A percentile compares a stretch with the other conserved stretches of the same genome.
Evolutionary conservation across 2,888 invertebrate genomes (phyloP).

Genomic region (Eristalis tenax): DNA sequence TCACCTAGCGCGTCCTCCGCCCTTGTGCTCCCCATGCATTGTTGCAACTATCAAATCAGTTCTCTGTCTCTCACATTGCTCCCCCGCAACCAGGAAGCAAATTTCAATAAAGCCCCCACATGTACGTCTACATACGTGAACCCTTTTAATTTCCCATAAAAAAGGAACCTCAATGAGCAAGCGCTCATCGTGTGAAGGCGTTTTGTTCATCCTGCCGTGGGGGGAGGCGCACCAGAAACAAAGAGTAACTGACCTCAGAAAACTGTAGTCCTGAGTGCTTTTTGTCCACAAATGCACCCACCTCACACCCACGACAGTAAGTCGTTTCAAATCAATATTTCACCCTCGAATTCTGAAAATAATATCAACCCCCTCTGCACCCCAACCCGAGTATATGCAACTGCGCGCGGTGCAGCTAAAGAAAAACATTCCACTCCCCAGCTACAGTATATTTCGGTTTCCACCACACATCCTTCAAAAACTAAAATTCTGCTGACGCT

Average conservation of each 20-base stretch:
- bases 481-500: conserved; percentile 54
- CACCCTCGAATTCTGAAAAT: conserved; percentile 33
- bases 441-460: conserved; percentile 27
- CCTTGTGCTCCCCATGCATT: background rate
- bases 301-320: background rate
- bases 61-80: background rate
- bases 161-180: background rate
- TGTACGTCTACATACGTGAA: background rate
- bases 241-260: conserved; percentile 29
- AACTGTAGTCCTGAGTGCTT: background rate
- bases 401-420: conserved; percentile 1
- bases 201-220: background rate
- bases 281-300: conserved; percentile 10
- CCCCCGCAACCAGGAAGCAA: background rate
- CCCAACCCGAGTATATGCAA: background rate
- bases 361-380: conserved; percentile 1
- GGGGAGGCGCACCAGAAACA: background rate
- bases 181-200: background rate
- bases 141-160: background rate
- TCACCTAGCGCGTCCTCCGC: background rate
- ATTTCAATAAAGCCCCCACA: background rate
- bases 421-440: conserved; percentile 1
- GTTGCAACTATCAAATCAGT: background rate
- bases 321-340: conserved; percentile 26
- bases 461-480: conserved; percentile 49